A percentile compares a stretch with the other conserved stretches of the same genome.
Evolutionary conservation across 2,888 invertebrate species (phyloP).

Genomic region (Erebia epiphron): DNA sequence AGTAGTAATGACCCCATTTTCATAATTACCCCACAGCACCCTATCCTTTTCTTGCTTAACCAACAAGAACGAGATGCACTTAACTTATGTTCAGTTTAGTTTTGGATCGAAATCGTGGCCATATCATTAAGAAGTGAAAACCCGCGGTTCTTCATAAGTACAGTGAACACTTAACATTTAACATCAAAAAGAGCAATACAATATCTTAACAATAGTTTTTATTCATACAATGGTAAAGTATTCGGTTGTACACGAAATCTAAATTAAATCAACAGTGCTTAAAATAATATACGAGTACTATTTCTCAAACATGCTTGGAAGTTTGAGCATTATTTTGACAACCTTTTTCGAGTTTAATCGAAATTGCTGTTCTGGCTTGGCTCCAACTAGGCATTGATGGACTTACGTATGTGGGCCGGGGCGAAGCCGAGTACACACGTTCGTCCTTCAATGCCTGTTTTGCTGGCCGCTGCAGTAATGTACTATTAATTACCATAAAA

Average conservation of each 20-base stretch:
- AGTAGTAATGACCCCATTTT: too few relatives aligned
- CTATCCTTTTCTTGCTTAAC: neutral
- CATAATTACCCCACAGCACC: too few relatives aligned
- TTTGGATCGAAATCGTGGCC: neutral
- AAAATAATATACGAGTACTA: neutral
- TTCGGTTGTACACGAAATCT: conserved; percentile 6
- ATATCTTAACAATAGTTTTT: conserved; percentile 26
- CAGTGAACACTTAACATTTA: conserved; percentile 31
- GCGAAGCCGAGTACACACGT: too few relatives aligned
- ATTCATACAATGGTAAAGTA: conserved; percentile 18
- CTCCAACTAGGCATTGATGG: too few relatives aligned
- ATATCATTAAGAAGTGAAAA: conserved; percentile 29
- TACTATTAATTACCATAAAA: too few relatives aligned
- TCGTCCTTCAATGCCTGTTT: too few relatives aligned
- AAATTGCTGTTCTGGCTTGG: too few relatives aligned
- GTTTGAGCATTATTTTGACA: too few relatives aligned
- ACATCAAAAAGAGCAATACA: conserved; percentile 27
- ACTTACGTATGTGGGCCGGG: too few relatives aligned
- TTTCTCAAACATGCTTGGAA: too few relatives aligned
- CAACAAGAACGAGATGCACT: neutral
- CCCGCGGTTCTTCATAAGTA: conserved; percentile 36
- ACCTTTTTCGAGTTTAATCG: too few relatives aligned
- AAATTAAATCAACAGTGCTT: neutral
- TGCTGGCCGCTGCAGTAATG: too few relatives aligned
- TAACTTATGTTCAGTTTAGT: neutral